These are phyloP conservation scores for Sarcoramphus papa DNA, from an alignment of 2,797 vertebrate species.

Conservation along the genomic window DNA sequence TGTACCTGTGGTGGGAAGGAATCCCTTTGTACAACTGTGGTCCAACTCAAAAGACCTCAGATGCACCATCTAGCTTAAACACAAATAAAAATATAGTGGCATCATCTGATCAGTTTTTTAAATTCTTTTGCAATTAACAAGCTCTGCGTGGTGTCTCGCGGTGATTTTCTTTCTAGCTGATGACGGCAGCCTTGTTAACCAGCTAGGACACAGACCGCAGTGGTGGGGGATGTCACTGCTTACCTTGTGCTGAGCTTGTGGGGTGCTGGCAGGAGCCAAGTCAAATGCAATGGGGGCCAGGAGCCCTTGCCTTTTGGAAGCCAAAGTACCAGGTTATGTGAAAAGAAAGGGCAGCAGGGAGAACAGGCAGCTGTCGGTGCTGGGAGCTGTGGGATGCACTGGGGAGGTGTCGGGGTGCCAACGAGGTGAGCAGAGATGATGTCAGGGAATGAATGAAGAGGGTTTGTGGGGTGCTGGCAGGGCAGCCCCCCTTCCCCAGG, in stretches of 20 bases:
- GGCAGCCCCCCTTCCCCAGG: not conserved
- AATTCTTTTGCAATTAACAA: not conserved
- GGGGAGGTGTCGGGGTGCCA: too few relatives aligned
- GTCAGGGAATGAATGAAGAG: not conserved
- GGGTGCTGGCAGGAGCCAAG: not conserved
- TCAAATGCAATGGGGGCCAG: fast-evolving
- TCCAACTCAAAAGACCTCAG: not conserved
- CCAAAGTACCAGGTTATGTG: too few relatives aligned
- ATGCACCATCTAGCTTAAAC: not conserved
- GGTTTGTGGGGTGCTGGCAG: not conserved
- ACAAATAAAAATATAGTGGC: not conserved
- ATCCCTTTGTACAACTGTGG: not conserved
- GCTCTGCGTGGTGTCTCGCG: not conserved
- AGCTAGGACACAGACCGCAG: too few relatives aligned
- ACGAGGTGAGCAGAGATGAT: too few relatives aligned
- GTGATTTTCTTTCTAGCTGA: not conserved
- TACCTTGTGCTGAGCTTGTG: not conserved
- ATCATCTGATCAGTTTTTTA: not conserved
- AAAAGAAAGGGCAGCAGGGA: not conserved
- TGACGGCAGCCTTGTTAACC: not conserved
- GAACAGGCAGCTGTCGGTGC: not conserved
- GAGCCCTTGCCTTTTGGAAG: not conserved
- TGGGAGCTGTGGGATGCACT: not conserved
- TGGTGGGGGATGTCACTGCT: not conserved
- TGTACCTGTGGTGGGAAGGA: not conserved